Conservation (phyloP, 2,113 vertebrate genomes). For the Solenodon paradoxus region DNA sequence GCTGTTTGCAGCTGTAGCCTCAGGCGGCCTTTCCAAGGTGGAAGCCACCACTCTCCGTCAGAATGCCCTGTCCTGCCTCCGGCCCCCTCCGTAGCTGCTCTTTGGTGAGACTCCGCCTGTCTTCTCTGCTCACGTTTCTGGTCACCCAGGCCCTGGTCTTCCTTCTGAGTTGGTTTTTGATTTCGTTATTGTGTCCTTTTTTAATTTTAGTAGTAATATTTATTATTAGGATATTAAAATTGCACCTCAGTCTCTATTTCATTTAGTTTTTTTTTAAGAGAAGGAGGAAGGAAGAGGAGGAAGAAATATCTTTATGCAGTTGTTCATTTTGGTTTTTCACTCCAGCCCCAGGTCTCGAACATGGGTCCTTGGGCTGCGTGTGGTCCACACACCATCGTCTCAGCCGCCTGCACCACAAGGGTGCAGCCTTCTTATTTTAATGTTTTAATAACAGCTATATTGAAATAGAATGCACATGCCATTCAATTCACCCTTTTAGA, state of each 20-base stretch:
- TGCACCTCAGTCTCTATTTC: too few relatives aligned
- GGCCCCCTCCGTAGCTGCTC: not conserved
- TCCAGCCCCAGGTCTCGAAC: too few relatives aligned
- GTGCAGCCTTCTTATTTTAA: not conserved
- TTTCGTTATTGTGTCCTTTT: not conserved
- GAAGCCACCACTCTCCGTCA: not conserved
- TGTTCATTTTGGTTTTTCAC: too few relatives aligned
- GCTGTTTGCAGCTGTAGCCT: not conserved
- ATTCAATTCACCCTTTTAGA: not conserved
- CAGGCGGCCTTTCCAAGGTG: not conserved
- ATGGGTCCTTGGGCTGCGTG: too few relatives aligned
- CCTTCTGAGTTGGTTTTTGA: not conserved
- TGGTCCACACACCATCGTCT: too few relatives aligned
- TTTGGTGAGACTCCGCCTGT: not conserved
- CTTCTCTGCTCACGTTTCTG: not conserved
- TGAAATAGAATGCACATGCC: not conserved
- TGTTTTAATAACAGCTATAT: not conserved
- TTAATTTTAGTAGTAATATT: too few relatives aligned
- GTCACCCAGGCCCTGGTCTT: not conserved
- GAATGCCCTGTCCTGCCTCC: fast-evolving
- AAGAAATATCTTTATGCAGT: too few relatives aligned
- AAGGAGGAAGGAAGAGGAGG: too few relatives aligned
- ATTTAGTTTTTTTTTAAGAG: too few relatives aligned
- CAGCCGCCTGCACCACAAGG: too few relatives aligned
- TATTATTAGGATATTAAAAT: too few relatives aligned